phyloP scores from a whole-genome alignment of 2,797 vertebrate species.

The Cacajao melanocephalus region DNA sequence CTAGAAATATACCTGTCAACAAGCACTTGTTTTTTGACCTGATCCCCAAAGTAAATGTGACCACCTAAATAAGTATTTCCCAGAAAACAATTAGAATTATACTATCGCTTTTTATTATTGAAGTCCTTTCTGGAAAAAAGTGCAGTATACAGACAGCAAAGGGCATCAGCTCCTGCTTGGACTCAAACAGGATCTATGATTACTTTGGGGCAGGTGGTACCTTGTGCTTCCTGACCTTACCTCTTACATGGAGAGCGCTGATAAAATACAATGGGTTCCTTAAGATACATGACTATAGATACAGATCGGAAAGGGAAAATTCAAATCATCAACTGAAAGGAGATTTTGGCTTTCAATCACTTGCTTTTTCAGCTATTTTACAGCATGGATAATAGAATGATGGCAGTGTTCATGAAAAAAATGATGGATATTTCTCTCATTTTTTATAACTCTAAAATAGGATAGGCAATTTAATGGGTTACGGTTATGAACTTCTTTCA shows the following conservation, averaged over 20 bases:
- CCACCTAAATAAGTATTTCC: not conserved
- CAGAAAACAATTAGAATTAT: not conserved
- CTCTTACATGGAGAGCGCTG: not conserved
- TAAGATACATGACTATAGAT: not conserved
- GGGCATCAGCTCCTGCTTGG: not conserved
- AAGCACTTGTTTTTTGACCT: not conserved
- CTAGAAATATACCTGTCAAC: not conserved
- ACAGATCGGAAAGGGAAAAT: not conserved
- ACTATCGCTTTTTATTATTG: not conserved
- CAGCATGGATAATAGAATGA: not conserved
- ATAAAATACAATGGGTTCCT: not conserved
- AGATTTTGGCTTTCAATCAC: not conserved
- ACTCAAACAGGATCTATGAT: not conserved
- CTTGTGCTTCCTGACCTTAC: not conserved
- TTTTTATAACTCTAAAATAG: slow-evolving; percentile 30
- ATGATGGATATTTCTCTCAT: not conserved
- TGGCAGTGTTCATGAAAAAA: not conserved
- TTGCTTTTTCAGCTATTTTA: not conserved
- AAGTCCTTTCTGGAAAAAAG: not conserved
- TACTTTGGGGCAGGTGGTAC: not conserved
- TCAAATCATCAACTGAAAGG: not conserved
- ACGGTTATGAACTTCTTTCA: not conserved
- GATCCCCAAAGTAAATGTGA: not conserved
- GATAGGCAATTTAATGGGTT: not conserved
- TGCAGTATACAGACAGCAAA: not conserved